Base-by-base conservation (phyloP, 1,140 invertebrate genomes). In the Drosophila persimilis region DNA sequence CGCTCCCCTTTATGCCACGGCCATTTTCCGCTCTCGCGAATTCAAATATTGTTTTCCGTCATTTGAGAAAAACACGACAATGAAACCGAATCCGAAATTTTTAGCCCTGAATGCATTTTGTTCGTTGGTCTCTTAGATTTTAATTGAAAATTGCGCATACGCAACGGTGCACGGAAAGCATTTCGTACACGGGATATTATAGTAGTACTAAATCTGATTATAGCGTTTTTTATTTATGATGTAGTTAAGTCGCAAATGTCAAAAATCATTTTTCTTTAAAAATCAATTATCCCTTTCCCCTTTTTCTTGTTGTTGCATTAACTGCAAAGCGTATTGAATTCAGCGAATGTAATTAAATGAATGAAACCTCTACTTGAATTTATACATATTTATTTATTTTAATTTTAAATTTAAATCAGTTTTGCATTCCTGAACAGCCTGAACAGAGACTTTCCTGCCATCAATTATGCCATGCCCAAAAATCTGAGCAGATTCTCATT, bases 61-160 rank as follows among this genome's bases (percentile, higher is more conserved):
- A 69, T 69, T 69, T 69, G 62, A 53, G 65, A 67, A 69, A 67
- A 69, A 69, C 63, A 67, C 17, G 63, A 57, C 51, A 69, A 69
- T 67, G 44, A 44, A 7, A 56, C 31, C 62, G 44, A 43, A 67
- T 35, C 63, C 47, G 63, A 56, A 69, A 69, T 64, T 69, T 51
- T 56, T 63, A 69, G 47, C 24, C 50, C 44, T 43, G 8, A 72
- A 57, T 76, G 77, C 65, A 67, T 81, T 81, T 66, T 48, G 44
- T 48, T 50, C 41, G 41, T 43, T 63, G 54, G 58, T 59, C 47
- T 63, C 15, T 35, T 69, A 50, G 54, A 71, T 74, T 74, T 74
- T 70, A 65, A 83, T 83, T 71, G 80, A 74, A 83, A 74, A 74
- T 75, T 66, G 46, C 57, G 56, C 64, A 77, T 73, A 77, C 69